Evolutionary conservation across 2,113 vertebrate genomes (phyloP).

Genomic region (Mustelus asterias): DNA sequence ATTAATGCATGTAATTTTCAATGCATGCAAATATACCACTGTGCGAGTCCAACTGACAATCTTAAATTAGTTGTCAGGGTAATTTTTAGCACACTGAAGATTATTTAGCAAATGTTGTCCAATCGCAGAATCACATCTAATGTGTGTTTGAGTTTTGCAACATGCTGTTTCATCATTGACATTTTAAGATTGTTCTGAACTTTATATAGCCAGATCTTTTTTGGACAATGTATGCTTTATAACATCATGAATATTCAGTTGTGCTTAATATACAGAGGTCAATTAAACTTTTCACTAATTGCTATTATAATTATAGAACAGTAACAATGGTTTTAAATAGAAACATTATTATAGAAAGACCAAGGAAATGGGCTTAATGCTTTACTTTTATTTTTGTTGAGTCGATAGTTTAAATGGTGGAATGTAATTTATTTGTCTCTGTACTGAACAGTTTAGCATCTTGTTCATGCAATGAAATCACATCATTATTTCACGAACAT

Average conservation of each 20-base stretch:
- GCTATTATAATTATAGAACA: neutral
- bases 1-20: no score
- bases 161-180: neutral
- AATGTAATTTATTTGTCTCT: neutral
- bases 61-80: no score
- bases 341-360: neutral
- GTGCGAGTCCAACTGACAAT: no score
- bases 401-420: neutral
- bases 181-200: neutral
- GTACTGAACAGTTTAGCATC: neutral
- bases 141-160: no score
- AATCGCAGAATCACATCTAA: no score
- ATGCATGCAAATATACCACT: no score
- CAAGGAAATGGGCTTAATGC: neutral
- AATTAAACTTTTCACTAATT: neutral
- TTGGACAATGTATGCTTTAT: neutral
- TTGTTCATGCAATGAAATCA: neutral
- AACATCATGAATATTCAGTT: neutral
- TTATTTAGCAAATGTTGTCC: no score
- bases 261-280: neutral
- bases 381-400: neutral
- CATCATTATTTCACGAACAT: neutral
- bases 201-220: neutral
- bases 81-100: no score
- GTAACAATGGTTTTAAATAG: neutral